These are phyloP conservation scores for Alcis repandata DNA, from an alignment of 2,888 invertebrate genomes.

Conservation along the genomic window DNA sequence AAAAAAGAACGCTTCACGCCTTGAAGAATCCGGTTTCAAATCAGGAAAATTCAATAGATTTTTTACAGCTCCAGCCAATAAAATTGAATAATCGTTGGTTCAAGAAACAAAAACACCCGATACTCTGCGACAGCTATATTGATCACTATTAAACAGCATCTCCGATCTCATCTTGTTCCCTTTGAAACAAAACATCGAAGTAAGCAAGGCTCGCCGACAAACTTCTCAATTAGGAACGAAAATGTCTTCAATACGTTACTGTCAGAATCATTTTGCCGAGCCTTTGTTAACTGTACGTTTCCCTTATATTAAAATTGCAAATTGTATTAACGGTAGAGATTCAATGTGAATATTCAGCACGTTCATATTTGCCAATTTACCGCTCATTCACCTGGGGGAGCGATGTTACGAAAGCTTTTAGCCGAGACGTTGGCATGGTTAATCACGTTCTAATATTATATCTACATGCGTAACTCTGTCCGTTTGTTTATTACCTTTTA, in stretches of 20 bases:
- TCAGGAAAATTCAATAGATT: not conserved
- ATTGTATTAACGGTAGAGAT: slow-evolving; percentile 45
- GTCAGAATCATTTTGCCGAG: slow-evolving; percentile 24
- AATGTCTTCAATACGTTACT: slow-evolving; percentile 36
- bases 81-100: not conserved
- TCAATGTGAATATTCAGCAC: slow-evolving; percentile 45
- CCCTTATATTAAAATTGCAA: slow-evolving; percentile 39
- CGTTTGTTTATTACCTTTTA: no score
- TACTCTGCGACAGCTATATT: slow-evolving; percentile 15
- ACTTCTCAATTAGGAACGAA: slow-evolving; percentile 19
- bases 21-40: no score
- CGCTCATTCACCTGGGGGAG: slow-evolving; percentile 55
- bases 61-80: not conserved
- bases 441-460: not conserved
- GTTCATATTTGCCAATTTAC: slow-evolving; percentile 57
- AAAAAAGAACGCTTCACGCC: no score
- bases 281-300: slow-evolving; percentile 27
- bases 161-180: slow-evolving; percentile 12
- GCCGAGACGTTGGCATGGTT: slow-evolving; percentile 30
- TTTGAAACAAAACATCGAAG: slow-evolving; percentile 12
- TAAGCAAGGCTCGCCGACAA: slow-evolving; percentile 17
- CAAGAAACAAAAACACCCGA: not conserved
- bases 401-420: slow-evolving; percentile 55
- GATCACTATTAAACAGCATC: slow-evolving; percentile 18
- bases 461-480: no score